Conservation (phyloP, 2,888 invertebrate genomes). For the Thumatha senex region DNA sequence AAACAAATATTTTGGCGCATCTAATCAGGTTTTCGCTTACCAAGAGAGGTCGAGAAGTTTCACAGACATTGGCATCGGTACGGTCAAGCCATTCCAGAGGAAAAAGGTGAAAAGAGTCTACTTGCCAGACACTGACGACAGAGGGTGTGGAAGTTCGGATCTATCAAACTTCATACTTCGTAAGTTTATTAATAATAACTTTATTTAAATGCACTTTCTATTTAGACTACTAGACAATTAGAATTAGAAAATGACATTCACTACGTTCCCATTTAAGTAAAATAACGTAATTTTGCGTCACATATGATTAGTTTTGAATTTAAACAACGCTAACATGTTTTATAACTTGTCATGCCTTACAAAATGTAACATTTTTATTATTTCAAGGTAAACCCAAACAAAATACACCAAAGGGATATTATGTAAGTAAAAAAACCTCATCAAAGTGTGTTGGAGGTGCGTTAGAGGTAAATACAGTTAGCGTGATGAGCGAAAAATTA, state of each 20-base stretch:
- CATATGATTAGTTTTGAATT: too few species aligned
- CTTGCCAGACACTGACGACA: constrained; percentile 58
- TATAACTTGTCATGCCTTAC: too few species aligned
- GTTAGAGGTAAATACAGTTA: constrained; percentile 37
- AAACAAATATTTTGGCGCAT: constrained; percentile 33
- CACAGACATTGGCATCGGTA: constrained; percentile 59
- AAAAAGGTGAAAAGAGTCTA: constrained; percentile 57
- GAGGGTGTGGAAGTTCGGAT: constrained; percentile 56
- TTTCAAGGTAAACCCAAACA: constrained; percentile 43
- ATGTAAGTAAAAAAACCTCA: constrained; percentile 53
- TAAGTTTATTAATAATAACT: constrained; percentile 34
- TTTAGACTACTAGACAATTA: too few species aligned
- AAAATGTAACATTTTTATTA: not conserved
- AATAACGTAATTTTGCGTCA: too few species aligned
- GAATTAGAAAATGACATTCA: too few species aligned
- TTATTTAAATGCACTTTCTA: too few species aligned
- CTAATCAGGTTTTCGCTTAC: constrained; percentile 46
- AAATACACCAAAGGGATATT: constrained; percentile 34
- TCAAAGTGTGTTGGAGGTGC: constrained; percentile 62
- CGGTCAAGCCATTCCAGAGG: constrained; percentile 49
- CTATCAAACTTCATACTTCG: constrained; percentile 40
- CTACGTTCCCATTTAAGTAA: too few species aligned
- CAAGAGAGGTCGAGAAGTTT: constrained; percentile 41
- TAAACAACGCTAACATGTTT: too few species aligned
- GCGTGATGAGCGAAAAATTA: constrained; percentile 50